Percentiles rank a stretch among this genome's conserved stretches.
Conservation (phyloP, 2,797 vertebrate genomes). For the Acanthiza pusilla region DNA sequence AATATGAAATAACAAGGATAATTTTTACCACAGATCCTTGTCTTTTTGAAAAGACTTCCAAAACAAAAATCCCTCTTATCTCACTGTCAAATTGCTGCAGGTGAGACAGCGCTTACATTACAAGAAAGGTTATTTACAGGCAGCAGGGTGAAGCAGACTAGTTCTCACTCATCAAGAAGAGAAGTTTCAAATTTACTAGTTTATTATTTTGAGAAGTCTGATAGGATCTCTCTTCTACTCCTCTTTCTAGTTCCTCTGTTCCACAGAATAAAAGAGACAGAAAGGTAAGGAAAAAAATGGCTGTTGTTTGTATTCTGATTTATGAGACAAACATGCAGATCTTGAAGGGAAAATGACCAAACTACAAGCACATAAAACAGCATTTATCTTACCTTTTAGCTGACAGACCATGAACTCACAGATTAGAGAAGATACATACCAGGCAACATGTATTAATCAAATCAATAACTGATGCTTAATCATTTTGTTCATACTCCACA, state of each 20-base stretch:
- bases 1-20: background rate
- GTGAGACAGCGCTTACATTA: background rate
- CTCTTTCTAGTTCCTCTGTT: background rate
- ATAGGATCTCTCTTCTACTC: background rate
- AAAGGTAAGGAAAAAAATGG: background rate
- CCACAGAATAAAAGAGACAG: background rate
- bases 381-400: background rate
- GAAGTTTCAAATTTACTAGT: background rate
- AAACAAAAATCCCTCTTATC: background rate
- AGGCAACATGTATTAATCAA: background rate
- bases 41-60: background rate
- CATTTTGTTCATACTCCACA: background rate
- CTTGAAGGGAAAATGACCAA: background rate
- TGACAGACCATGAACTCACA: background rate
- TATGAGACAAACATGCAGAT: background rate
- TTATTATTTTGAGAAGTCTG: background rate
- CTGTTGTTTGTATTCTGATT: background rate
- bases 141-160: background rate
- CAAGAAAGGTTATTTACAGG: background rate
- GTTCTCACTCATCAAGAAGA: background rate
- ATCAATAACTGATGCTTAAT: background rate
- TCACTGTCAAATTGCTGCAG: background rate
- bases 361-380: background rate
- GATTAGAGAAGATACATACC: background rate
- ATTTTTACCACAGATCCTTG: constrained; percentile 14